Conservation (phyloP, 2,888 invertebrate genomes). For the Apomyelois bistriatella region DNA sequence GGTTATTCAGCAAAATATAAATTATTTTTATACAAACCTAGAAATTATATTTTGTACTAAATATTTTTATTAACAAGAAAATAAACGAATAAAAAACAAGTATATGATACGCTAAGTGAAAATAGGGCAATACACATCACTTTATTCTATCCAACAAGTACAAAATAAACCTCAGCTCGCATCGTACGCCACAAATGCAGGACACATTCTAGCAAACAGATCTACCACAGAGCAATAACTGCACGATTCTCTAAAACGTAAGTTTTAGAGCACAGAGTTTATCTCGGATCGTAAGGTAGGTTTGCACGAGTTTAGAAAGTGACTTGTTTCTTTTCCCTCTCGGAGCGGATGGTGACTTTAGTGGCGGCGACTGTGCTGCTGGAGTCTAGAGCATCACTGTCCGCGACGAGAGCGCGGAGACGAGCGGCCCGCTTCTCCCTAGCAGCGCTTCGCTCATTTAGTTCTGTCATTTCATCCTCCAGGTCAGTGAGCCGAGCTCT, state of each 20-base stretch:
- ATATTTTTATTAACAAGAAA: background rate
- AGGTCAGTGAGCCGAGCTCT: conserved; percentile 85
- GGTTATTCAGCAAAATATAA: background rate
- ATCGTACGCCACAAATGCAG: conserved; percentile 62
- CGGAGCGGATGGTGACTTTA: conserved; percentile 62
- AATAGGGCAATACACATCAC: conserved; percentile 53
- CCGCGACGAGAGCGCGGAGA: conserved; percentile 84
- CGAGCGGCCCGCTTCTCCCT: conserved; percentile 86
- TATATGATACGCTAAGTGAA: conserved; percentile 48
- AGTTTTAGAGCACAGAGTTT: conserved; percentile 39
- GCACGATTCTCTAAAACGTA: conserved; percentile 33
- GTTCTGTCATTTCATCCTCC: conserved; percentile 87
- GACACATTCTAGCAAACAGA: conserved; percentile 56
- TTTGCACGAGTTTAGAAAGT: conserved; percentile 53
- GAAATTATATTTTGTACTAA: conserved; percentile 3
- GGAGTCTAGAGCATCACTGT: conserved; percentile 65
- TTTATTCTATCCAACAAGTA: conserved; percentile 64
- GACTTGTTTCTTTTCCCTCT: conserved; percentile 74
- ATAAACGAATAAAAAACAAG: conserved; percentile 21
- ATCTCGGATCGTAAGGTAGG: conserved; percentile 22
- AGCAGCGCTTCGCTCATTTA: conserved; percentile 83
- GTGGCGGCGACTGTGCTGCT: conserved; percentile 41
- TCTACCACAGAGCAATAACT: conserved; percentile 44
- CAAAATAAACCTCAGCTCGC: conserved; percentile 62
- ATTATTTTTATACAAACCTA: conserved; percentile 1